Evolutionary conservation across 2,797 vertebrate genomes (phyloP).

Genomic region (Mormyrops attenuatus): DNA sequence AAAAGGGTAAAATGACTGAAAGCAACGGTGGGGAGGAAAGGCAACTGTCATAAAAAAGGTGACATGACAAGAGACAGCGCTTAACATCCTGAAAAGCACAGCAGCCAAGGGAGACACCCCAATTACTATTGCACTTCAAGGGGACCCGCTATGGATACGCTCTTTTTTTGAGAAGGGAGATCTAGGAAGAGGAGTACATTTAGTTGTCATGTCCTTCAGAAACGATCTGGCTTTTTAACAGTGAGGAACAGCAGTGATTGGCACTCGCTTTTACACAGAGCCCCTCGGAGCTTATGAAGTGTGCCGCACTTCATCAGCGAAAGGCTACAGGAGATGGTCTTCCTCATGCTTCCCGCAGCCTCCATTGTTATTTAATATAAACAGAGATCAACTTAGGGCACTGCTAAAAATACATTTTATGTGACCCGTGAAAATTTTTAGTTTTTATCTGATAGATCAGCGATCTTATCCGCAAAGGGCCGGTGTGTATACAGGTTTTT

Average conservation of each 20-base stretch:
- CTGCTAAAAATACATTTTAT: not conserved
- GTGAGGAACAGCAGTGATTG: conserved; percentile 54
- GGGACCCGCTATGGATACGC: conserved; percentile 51
- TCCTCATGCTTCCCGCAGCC: not conserved
- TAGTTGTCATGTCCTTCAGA: conserved; percentile 69
- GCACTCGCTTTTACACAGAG: conserved; percentile 49
- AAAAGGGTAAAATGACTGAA: conserved; percentile 37
- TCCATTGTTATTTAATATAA: not conserved
- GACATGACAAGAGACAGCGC: conserved; percentile 68
- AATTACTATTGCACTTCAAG: conserved; percentile 46
- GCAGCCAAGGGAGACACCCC: conserved; percentile 53
- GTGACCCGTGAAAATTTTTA: not conserved
- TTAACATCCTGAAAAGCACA: conserved; percentile 61
- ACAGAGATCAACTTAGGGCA: not conserved
- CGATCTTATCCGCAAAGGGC: not conserved
- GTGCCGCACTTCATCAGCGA: conserved; percentile 8
- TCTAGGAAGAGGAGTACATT: not conserved
- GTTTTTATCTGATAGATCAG: not conserved
- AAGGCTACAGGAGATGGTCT: not conserved
- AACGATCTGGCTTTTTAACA: conserved; percentile 58
- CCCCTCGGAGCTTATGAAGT: conserved; percentile 44
- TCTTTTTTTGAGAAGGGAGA: conserved; percentile 31
- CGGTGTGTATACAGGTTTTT: not conserved
- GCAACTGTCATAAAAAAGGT: conserved; percentile 52
- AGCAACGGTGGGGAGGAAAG: conserved; percentile 40